phyloP scores from a whole-genome alignment of 2,797 vertebrate species.

The Pampus argenteus region DNA sequence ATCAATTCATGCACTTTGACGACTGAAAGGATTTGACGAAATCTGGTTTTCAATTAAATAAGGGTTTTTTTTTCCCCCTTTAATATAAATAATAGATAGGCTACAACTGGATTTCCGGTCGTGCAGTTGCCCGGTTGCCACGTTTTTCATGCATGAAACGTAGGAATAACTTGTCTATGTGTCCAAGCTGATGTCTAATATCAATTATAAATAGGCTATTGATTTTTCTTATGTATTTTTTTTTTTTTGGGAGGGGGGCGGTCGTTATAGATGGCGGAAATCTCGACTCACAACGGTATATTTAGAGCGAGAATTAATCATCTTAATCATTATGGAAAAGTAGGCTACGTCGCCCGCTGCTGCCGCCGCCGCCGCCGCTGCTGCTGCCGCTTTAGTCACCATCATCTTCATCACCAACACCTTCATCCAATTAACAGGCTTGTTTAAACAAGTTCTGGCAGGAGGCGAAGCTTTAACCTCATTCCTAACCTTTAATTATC shows the following conservation, averaged over 20 bases:
- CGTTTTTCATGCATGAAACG: constrained; percentile 55
- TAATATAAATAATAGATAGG: constrained; percentile 6
- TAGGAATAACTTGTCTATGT: constrained; percentile 14
- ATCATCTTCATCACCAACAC: constrained; percentile 73
- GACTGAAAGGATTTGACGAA: constrained; percentile 46
- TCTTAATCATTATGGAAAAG: constrained; percentile 68
- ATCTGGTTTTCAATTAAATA: constrained; percentile 50
- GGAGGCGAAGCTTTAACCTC: constrained; percentile 44
- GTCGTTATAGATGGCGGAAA: constrained; percentile 46
- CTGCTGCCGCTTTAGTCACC: constrained; percentile 69
- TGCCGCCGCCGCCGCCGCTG: constrained; percentile 15
- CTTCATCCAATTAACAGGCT: constrained; percentile 80
- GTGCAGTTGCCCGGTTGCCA: constrained; percentile 28
- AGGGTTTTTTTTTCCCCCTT: constrained; percentile 5
- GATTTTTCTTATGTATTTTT: too few species aligned
- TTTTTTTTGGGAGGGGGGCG: too few species aligned
- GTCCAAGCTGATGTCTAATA: constrained; percentile 25
- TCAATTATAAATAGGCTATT: constrained; percentile 63
- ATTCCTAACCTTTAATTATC: constrained; percentile 67
- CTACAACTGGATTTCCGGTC: constrained; percentile 30
- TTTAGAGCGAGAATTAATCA: constrained; percentile 71
- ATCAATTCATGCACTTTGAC: constrained; percentile 53
- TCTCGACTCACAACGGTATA: constrained; percentile 57
- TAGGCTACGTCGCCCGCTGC: constrained; percentile 51
- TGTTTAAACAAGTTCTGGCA: constrained; percentile 72